A percentile compares a stretch with the other conserved stretches of the same genome.
Evolutionary conservation across 2,113 vertebrate genomes (phyloP).

Genomic region (Andinoacara biseriatus): DNA sequence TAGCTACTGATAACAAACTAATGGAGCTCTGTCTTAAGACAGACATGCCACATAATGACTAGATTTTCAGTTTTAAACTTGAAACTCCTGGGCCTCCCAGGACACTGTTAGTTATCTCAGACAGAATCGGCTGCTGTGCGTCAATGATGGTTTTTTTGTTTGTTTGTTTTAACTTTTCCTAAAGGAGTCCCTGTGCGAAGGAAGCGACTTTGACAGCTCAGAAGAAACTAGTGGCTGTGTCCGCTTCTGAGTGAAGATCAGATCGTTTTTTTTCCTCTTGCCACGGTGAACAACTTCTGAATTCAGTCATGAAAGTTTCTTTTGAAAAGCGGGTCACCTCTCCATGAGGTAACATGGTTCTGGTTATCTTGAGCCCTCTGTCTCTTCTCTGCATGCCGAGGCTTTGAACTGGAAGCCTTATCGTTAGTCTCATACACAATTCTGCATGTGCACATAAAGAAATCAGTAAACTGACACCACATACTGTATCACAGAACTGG

Average conservation of each 20-base stretch:
- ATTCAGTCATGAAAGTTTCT: not conserved
- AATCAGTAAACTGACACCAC: not conserved
- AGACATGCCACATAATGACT: conserved; percentile 15
- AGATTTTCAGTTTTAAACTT: conserved; percentile 10
- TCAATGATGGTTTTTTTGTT: conserved; percentile 15
- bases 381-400: conserved; percentile 52
- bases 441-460: conserved; percentile 39
- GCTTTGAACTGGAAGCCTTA: conserved; percentile 18
- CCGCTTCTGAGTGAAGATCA: conserved; percentile 76
- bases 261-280: not conserved
- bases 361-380: conserved; percentile 4
- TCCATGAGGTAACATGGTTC: not conserved
- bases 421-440: conserved; percentile 12
- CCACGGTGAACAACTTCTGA: not conserved
- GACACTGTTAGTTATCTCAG: not conserved
- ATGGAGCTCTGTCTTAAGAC: not conserved
- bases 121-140: conserved; percentile 1
- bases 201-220: conserved; percentile 78
- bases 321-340: not conserved
- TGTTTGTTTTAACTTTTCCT: conserved; percentile 9
- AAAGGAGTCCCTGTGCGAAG: conserved; percentile 81
- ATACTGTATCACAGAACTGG: conserved; percentile 2
- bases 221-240: conserved; percentile 77
- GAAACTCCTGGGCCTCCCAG: not conserved
- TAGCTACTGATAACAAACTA: not conserved